A percentile compares a stretch with the other conserved stretches of the same genome.
Conservation (phyloP, 2,888 invertebrate genomes). For the Salpingus planirostris region DNA sequence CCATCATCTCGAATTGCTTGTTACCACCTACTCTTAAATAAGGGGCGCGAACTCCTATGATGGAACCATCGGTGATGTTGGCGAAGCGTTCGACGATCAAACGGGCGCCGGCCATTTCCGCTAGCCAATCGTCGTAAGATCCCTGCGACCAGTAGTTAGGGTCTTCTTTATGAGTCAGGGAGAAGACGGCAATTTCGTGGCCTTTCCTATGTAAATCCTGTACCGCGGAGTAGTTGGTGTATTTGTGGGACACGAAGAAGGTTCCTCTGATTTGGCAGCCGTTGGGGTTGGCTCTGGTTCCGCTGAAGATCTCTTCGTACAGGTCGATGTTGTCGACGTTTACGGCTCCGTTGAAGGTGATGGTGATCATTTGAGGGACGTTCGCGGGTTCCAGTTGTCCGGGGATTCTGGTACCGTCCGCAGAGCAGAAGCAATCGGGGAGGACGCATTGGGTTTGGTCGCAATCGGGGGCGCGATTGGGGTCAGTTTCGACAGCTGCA, state of each 20-base stretch:
- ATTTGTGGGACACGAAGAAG: conserved; percentile 88
- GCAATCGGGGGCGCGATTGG: conserved; percentile 86
- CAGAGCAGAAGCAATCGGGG: conserved; percentile 89
- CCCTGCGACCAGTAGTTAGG: conserved; percentile 86
- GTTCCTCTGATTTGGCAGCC: conserved; percentile 83
- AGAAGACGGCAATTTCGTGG: conserved; percentile 88
- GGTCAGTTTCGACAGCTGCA: conserved; percentile 79
- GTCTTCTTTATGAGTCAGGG: conserved; percentile 85
- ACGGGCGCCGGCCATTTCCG: conserved; percentile 88
- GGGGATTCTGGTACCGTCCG: conserved; percentile 84
- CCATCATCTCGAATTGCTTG: conserved; percentile 96
- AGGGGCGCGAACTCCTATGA: conserved; percentile 81
- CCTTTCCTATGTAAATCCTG: conserved; percentile 84
- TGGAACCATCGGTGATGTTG: conserved; percentile 85
- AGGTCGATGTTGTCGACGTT: conserved; percentile 89
- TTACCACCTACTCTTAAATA: conserved; percentile 87
- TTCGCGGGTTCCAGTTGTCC: conserved; percentile 73
- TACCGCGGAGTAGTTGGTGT: conserved; percentile 82
- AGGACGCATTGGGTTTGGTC: conserved; percentile 80
- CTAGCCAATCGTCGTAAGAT: conserved; percentile 84
- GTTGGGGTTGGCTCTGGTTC: conserved; percentile 77
- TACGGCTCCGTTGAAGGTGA: conserved; percentile 87
- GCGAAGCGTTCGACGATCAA: conserved; percentile 82
- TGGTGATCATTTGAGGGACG: conserved; percentile 89
- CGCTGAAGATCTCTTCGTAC: conserved; percentile 84